A percentile compares a stretch with the other conserved stretches of the same genome.
These are phyloP conservation scores for Umimayanthus kanabou DNA, from an alignment of 92 coral and sea anemone species.

Conservation along the genomic window DNA sequence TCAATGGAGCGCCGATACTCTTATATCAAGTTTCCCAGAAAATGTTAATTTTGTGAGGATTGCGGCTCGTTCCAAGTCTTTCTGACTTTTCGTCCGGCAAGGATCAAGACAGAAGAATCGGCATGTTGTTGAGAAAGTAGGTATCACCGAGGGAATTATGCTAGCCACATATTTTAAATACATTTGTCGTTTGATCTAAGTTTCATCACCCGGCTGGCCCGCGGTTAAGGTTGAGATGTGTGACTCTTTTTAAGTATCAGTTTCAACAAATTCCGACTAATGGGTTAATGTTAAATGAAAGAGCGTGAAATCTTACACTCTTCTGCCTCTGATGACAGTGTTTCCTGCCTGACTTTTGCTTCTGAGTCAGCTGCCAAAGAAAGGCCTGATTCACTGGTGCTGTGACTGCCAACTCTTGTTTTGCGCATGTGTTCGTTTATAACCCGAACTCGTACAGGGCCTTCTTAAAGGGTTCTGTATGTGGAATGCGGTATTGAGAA, in stretches of 20 bases:
- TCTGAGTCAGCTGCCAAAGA: neutral
- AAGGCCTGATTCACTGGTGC: slow-evolving; percentile 3
- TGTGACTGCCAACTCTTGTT: neutral
- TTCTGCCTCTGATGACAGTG: slow-evolving; percentile 11
- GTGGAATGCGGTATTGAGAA: slow-evolving; percentile 4
- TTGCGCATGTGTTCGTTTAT: neutral
- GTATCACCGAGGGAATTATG: slow-evolving; percentile 9
- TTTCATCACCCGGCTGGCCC: slow-evolving; percentile 23
- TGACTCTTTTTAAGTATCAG: slow-evolving; percentile 29
- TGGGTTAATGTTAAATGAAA: slow-evolving; percentile 42
- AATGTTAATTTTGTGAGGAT: slow-evolving; percentile 19
- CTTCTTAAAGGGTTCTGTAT: neutral
- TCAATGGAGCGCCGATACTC: slow-evolving; percentile 3
- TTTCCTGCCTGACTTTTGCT: neutral
- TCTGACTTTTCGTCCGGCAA: neutral
- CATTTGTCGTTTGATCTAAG: neutral
- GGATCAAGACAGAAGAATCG: neutral
- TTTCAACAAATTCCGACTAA: slow-evolving; percentile 32
- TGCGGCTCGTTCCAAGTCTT: neutral
- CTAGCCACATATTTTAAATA: neutral
- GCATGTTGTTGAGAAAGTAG: slow-evolving; percentile 28
- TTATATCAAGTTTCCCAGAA: slow-evolving; percentile 30
- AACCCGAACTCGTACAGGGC: neutral
- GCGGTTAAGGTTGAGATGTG: neutral
- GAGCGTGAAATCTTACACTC: slow-evolving; percentile 40